These are phyloP conservation scores for Macrocentrus cingulum DNA, from an alignment of 1,140 invertebrate species.

Conservation along the genomic window DNA sequence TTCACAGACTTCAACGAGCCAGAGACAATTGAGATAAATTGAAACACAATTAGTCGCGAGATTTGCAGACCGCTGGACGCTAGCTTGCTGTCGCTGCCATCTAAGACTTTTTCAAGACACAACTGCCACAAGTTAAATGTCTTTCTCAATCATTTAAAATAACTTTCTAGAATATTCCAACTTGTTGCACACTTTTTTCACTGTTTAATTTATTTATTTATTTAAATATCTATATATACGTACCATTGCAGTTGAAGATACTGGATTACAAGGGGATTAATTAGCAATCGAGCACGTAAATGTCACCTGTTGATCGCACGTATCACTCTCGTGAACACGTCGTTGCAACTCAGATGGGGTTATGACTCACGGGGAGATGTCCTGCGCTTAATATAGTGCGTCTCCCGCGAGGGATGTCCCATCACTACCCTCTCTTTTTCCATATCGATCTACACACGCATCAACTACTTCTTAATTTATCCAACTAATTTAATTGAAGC, in stretches of 20 bases:
- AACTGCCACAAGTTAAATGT: too few species aligned
- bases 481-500: too few species aligned
- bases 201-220: too few species aligned
- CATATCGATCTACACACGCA: too few species aligned
- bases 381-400: constrained; percentile 51
- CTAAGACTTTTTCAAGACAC: constrained; percentile 9
- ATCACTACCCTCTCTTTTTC: constrained; percentile 29
- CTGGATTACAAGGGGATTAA: too few species aligned
- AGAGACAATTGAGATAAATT: constrained; percentile 42
- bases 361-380: constrained; percentile 49
- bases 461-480: too few species aligned
- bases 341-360: constrained; percentile 38
- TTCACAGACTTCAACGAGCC: constrained; percentile 9
- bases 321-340: constrained; percentile 19
- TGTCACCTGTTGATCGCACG: too few species aligned
- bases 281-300: too few species aligned
- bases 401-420: constrained; percentile 29
- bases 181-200: too few species aligned
- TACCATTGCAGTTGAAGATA: too few species aligned
- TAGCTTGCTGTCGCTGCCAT: constrained; percentile 14
- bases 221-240: too few species aligned
- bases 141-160: not conserved
- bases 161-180: not conserved
- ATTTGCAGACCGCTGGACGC: constrained; percentile 44
- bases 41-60: constrained; percentile 40